A percentile compares a stretch with the other conserved stretches of the same genome.
Conservation (phyloP, 1,140 invertebrate genomes). For the Drosophila rhopaloa region DNA sequence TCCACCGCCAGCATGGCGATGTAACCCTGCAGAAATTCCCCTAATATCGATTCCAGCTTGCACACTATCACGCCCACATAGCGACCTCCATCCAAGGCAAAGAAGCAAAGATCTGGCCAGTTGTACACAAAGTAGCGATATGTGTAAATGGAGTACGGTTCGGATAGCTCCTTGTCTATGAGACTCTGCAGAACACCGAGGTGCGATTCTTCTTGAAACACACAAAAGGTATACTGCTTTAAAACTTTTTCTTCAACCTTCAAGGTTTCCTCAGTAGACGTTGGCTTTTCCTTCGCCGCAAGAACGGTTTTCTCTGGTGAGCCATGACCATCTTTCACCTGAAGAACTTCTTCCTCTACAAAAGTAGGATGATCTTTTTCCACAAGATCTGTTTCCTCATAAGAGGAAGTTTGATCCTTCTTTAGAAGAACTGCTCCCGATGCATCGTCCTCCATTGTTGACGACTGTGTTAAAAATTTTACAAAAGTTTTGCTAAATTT, state of each 20-base stretch:
- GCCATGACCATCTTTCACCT: background rate
- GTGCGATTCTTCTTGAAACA: conserved; percentile 49
- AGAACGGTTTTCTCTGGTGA: background rate
- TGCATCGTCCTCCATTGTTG: background rate
- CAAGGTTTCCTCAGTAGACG: background rate
- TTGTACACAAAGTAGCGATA: conserved; percentile 99
- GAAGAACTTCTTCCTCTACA: background rate
- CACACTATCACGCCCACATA: conserved; percentile 99
- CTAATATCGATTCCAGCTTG: conserved; percentile 91
- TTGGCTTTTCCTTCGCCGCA: background rate
- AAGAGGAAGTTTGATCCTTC: no score
- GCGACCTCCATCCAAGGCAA: conserved; percentile 92
- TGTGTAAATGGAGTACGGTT: conserved; percentile 99
- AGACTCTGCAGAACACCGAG: conserved; percentile 92
- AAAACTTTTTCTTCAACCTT: background rate
- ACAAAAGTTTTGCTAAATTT: background rate
- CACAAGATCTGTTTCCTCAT: background rate
- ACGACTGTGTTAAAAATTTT: background rate
- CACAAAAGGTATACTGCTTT: conserved; percentile 11
- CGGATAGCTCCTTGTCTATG: conserved; percentile 98
- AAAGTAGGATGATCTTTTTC: background rate
- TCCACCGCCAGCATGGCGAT: conserved; percentile 99
- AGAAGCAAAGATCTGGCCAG: conserved; percentile 99
- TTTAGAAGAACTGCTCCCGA: no score
- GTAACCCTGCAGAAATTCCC: conserved; percentile 94